Evolutionary conservation across 1,140 invertebrate genomes (phyloP), one percentile per base, ranked within the genome.

Genomic region (Tetragnatha versicolor): DNA sequence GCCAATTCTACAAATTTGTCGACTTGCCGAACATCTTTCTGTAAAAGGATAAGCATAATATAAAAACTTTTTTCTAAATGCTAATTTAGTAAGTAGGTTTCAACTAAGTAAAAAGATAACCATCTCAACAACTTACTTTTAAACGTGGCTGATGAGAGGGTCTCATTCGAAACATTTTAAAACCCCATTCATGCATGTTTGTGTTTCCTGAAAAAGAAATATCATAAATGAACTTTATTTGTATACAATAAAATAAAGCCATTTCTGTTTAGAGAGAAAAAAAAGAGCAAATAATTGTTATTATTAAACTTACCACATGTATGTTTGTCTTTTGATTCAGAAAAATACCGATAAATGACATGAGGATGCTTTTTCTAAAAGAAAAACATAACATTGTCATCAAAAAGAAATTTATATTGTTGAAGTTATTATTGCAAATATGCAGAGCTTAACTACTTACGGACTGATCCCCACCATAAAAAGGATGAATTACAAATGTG

Each of bases 401-500:
- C n/a, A n/a, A n/a, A n/a, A n/a, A n/a, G n/a, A n/a, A n/a, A n/a
- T n/a, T n/a, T n/a, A n/a, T n/a, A n/a, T n/a, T n/a, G n/a, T n/a
- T n/a, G n/a, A n/a, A n/a, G n/a, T n/a, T n/a, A n/a, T n/a, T n/a
- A n/a, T n/a, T n/a, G n/a, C n/a, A n/a, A n/a, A n/a, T n/a, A n/a
- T n/a, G n/a, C n/a, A n/a, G n/a, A n/a, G n/a, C n/a, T n/a, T n/a
- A n/a, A n/a, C 45, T 53, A 93, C 93, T 93, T 90, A 97, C 95
- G 91, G 95, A 96, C 82, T 96, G 89, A 89, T 97, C 95, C 53
- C 95, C 95, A 77, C 95, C 95, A 86, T 95, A 95, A 86, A 98
- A 96, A 37, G 96, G 85, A 88, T 97, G 95, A 83, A 98, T 96
- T 82, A 98, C 93, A 87, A 97, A 98, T 17, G 96, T 98, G 87